Evolutionary conservation across 1,140 invertebrate species (phyloP), one percentile per base, ranked within the genome.

Genomic region (Phthorimaea operculella): DNA sequence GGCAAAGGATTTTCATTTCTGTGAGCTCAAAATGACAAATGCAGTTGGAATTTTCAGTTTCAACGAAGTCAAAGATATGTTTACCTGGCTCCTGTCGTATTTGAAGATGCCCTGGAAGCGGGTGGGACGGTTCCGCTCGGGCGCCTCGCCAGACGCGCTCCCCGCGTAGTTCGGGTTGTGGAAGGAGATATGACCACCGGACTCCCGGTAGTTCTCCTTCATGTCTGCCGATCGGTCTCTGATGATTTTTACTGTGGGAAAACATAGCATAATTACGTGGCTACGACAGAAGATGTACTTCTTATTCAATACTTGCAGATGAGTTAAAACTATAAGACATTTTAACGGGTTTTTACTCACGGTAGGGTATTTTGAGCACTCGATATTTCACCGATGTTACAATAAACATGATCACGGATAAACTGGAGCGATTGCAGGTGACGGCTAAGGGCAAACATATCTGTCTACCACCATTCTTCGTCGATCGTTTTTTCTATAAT

Each of bases 151-250:
- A 21, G 52, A 51, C 28, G 62, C 63, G 5, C 58, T 63, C 10
- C 70, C 71, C 0, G 62, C 84, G 58, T 87, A 87, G 62, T 87
- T 87, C 11, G 85, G 85, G 56, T 87, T 87, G 59, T 85, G 84
- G 66, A 86, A 87, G 3, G 83, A 86, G 51, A 87, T 85, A 52
- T 85, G 83, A 0, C 82, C 74, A 17, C 73, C 72, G 1, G 75
- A 67, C 42, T 83, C 76, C 4, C 74, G 56, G 57, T 76, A 81
- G 39, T 78, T 76, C 49, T 86, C 83, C 56, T 86, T 85, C 45
- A 72, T 45, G 12, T 74, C 77, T 0, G 65, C 74, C 16, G 59
- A 62, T 8, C 62, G 68, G 11, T 64, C 70, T 33, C 57, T 57
- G 6, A 66, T 59, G 11, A 72, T 55, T 60, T 66, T 76, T n/a